These are phyloP conservation scores for Coendou prehensilis DNA, from an alignment of 2,797 vertebrate species.

Conservation along the genomic window DNA sequence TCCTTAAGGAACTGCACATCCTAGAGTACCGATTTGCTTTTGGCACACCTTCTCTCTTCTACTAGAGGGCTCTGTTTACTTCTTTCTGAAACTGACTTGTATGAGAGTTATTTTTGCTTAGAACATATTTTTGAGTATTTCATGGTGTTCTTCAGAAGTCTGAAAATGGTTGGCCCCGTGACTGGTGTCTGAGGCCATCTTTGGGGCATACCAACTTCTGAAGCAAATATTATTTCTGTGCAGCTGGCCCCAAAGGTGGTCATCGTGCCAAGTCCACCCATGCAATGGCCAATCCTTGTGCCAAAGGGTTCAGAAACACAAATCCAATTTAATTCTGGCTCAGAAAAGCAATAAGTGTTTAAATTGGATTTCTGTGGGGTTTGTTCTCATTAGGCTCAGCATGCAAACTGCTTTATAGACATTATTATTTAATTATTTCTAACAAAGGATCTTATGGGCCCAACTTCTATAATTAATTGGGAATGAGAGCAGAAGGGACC, in stretches of 20 bases:
- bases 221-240: conserved; percentile 49
- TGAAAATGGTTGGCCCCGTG: not conserved
- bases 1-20: not conserved
- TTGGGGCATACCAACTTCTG: conserved; percentile 60
- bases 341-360: conserved; percentile 80
- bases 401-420: conserved; percentile 81
- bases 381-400: conserved; percentile 81
- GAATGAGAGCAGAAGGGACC: conserved; percentile 67
- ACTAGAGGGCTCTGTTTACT: not conserved
- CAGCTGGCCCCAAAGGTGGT: conserved; percentile 54
- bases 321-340: conserved; percentile 85
- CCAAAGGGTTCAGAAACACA: conserved; percentile 82
- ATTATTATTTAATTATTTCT: conserved; percentile 86
- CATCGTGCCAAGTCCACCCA: conserved; percentile 62
- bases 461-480: conserved; percentile 81
- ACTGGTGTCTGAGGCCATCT: conserved; percentile 21
- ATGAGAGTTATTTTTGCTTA: conserved; percentile 23
- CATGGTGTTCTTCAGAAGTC: conserved; percentile 27
- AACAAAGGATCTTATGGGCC: conserved; percentile 81
- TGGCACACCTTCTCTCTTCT: not conserved
- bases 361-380: conserved; percentile 84
- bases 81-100: conserved; percentile 36
- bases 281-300: conserved; percentile 47
- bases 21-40: not conserved
- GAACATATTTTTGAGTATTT: conserved; percentile 47